A percentile compares a stretch with the other conserved stretches of the same genome.
Conservation (phyloP, 1,140 invertebrate genomes). For the Drosophila lacertosa region DNA sequence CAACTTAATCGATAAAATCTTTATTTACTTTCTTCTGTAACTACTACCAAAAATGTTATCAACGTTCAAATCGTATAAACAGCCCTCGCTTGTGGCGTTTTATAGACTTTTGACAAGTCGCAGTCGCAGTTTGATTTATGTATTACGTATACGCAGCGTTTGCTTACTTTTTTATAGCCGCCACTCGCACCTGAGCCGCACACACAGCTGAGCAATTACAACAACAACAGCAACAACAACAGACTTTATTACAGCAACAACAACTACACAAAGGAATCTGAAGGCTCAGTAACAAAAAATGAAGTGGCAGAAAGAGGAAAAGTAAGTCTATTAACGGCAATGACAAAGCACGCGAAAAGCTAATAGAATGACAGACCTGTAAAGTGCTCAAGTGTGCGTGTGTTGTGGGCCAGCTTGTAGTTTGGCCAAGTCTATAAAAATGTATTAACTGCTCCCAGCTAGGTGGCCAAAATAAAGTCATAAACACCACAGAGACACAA, state of each 20-base stretch:
- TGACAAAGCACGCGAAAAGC: conserved; percentile 81
- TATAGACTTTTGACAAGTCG: conserved; percentile 18
- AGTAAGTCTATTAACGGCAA: conserved; percentile 80
- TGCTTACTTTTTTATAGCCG: conserved; percentile 49
- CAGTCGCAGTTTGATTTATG: conserved; percentile 43
- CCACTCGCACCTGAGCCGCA: conserved; percentile 51
- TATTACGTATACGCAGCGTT: conserved; percentile 68
- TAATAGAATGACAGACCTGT: conserved; percentile 72
- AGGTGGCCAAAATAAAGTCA: conserved; percentile 77
- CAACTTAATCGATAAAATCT: no score
- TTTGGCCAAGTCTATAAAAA: conserved; percentile 78
- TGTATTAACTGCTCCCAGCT: conserved; percentile 69
- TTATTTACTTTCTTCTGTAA: neutral
- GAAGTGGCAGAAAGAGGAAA: conserved; percentile 39
- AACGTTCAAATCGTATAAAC: neutral
- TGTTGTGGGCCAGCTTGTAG: conserved; percentile 43
- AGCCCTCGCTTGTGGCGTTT: conserved; percentile 4
- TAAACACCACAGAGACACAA: conserved; percentile 55
- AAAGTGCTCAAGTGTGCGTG: conserved; percentile 29
- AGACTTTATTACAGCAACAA: conserved; percentile 44
- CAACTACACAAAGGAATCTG: conserved; percentile 1
- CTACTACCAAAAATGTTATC: no score
- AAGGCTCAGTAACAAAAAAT: conserved; percentile 1
- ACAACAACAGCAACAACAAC: conserved; percentile 22
- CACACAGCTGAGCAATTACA: conserved; percentile 65